Evolutionary conservation across 2,113 vertebrate species (phyloP), one percentile per base, ranked within the genome.

Genomic region (Pelodiscus sinensis): DNA sequence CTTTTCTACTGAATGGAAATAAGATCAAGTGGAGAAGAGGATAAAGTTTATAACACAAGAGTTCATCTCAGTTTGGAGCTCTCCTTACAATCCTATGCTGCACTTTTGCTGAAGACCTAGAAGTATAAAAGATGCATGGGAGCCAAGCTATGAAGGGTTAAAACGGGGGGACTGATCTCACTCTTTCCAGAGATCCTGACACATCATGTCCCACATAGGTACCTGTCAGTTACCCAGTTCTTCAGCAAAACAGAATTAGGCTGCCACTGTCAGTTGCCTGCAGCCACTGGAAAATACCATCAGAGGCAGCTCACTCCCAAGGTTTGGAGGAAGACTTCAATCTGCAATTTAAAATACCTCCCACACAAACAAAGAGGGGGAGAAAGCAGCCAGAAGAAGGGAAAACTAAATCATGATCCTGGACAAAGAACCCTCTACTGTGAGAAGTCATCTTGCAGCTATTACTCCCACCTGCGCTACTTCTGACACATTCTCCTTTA

Each of bases 71-170:
- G 81, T 58, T 18, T 27, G n/a, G 51, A 75, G 51, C 31, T 21
- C 0, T 85, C 62, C 89, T 16, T 58, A 29, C 81, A 68, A 35
- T 44, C 14, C 8, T 21, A 79, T 27, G 78, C 51, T 79, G 29
- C 78, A 51, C 27, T 54, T 68, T 29, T 54, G 56, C 78, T 8
- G 82, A 22, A 54, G 65, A 50, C 12, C 81, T 82, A 79, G 22
- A 82, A 87, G 44, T 2, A 24, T 16, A 8, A 0, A 22, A 0
- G 5, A 6, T 0, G 35, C 0, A 3, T 3, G 35, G 65, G 44
- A 24, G 83, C 44, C 52, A 38, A 9, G 44, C 2, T 44, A 44
- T 0, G 9, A 58, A 55, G 52, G 29, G 55, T 50, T 87, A 6
- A 11, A 80, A 13, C 22, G 16, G 35, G 16, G 35, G 58, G 16